These are phyloP conservation scores for Peromyscus californicus DNA, from an alignment of 2,113 vertebrate genomes.

Conservation along the genomic window DNA sequence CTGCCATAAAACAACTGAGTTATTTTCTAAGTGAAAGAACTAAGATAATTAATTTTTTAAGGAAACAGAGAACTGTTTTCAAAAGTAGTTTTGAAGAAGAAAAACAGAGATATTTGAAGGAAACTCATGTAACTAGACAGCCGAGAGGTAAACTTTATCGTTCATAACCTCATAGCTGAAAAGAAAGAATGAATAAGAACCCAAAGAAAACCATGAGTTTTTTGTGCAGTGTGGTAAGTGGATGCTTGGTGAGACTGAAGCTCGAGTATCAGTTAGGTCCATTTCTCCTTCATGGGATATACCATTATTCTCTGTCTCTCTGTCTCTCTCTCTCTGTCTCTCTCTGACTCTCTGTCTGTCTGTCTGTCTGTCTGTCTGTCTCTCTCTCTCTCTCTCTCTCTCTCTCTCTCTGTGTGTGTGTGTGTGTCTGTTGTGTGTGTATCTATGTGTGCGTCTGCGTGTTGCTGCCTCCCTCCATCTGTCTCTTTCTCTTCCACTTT, in stretches of 20 bases:
- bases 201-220: neutral
- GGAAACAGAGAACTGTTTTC: neutral
- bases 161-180: neutral
- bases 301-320: too few species aligned
- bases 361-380: too few species aligned
- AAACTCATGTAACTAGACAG: neutral
- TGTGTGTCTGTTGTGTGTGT: too few species aligned
- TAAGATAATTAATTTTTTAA: neutral
- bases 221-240: neutral
- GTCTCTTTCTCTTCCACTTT: neutral
- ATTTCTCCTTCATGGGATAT: neutral
- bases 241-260: neutral
- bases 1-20: neutral
- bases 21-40: neutral
- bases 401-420: too few species aligned
- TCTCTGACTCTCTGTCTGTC: too few species aligned
- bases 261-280: neutral
- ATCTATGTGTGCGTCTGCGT: neutral
- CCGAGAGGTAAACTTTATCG: neutral
- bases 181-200: neutral
- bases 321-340: neutral
- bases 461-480: neutral
- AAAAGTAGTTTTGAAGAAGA: neutral
- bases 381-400: neutral
- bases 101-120: neutral